phyloP scores from a whole-genome alignment of 2,797 vertebrate genomes.

The Hydrophis major region DNA sequence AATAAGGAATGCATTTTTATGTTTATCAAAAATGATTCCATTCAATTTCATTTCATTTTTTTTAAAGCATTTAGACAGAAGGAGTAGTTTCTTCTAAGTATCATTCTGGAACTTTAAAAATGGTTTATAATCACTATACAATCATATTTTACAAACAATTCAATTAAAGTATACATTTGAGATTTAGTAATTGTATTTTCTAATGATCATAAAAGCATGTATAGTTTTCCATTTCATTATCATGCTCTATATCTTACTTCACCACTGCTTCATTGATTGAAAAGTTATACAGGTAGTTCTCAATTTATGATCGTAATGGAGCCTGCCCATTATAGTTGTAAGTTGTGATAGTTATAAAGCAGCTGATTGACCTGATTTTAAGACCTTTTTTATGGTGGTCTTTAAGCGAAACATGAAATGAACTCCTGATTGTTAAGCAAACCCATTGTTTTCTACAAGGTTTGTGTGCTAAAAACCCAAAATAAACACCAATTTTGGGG shows the following conservation, averaged over 20 bases:
- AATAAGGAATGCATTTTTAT: neutral
- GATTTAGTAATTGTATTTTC: conserved; percentile 59
- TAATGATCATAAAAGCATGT: conserved; percentile 50
- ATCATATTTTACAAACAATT: conserved; percentile 50
- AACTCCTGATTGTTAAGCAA: neutral
- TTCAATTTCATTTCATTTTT: neutral
- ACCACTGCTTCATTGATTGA: conserved; percentile 50
- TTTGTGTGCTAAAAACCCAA: neutral
- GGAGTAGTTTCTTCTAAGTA: neutral
- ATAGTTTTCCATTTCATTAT: conserved; percentile 46
- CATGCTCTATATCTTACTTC: conserved; percentile 54
- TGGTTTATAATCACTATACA: neutral
- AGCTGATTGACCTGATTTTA: neutral
- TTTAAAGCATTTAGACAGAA: neutral
- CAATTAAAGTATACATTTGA: conserved; percentile 55
- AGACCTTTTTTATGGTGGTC: neutral
- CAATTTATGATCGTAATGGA: neutral
- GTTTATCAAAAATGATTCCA: neutral
- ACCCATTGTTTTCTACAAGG: neutral
- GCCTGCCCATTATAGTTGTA: neutral
- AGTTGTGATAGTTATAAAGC: neutral
- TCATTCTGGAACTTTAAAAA: conserved; percentile 19
- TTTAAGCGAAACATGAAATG: neutral
- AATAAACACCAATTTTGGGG: neutral
- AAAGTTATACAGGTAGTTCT: conserved; percentile 34